These are phyloP conservation scores for Meghimatium bilineatum DNA, from an alignment of 2,888 invertebrate species.

Conservation along the genomic window DNA sequence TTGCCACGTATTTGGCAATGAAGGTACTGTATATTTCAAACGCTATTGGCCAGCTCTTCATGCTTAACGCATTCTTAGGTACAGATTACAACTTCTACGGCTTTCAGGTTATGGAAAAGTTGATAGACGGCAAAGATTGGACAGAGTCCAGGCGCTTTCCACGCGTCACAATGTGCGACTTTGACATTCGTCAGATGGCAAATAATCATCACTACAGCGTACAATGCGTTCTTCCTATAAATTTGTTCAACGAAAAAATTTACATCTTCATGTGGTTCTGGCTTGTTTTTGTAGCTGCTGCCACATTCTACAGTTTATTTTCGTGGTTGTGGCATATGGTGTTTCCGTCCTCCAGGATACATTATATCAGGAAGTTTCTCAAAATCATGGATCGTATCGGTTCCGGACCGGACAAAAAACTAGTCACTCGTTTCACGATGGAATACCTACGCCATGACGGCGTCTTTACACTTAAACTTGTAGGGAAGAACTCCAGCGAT, in stretches of 20 bases:
- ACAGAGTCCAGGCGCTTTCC: slow-evolving; percentile 73
- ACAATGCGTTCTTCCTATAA: slow-evolving; percentile 73
- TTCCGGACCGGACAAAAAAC: slow-evolving; percentile 72
- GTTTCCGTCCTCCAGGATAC: slow-evolving; percentile 74
- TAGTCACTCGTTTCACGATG: slow-evolving; percentile 74
- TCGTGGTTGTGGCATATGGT: slow-evolving; percentile 75
- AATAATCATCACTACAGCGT: slow-evolving; percentile 73
- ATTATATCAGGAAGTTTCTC: slow-evolving; percentile 78
- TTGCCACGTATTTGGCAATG: slow-evolving; percentile 76
- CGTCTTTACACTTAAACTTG: slow-evolving; percentile 73
- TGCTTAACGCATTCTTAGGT: slow-evolving; percentile 78
- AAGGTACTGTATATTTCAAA: slow-evolving; percentile 77
- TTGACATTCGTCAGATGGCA: slow-evolving; percentile 74
- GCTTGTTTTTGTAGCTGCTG: slow-evolving; percentile 73
- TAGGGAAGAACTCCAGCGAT: slow-evolving; percentile 75
- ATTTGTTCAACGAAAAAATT: slow-evolving; percentile 75
- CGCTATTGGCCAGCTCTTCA: slow-evolving; percentile 78
- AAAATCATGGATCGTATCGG: slow-evolving; percentile 77
- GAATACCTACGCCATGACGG: slow-evolving; percentile 76
- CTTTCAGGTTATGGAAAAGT: slow-evolving; percentile 77
- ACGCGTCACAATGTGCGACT: slow-evolving; percentile 76
- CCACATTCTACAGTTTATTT: slow-evolving; percentile 70
- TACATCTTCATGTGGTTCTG: slow-evolving; percentile 77
- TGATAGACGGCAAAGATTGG: slow-evolving; percentile 76
- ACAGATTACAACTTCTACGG: slow-evolving; percentile 76